Base-by-base conservation (phyloP, 2,888 invertebrate species). In the Isoperla grammatica region DNA sequence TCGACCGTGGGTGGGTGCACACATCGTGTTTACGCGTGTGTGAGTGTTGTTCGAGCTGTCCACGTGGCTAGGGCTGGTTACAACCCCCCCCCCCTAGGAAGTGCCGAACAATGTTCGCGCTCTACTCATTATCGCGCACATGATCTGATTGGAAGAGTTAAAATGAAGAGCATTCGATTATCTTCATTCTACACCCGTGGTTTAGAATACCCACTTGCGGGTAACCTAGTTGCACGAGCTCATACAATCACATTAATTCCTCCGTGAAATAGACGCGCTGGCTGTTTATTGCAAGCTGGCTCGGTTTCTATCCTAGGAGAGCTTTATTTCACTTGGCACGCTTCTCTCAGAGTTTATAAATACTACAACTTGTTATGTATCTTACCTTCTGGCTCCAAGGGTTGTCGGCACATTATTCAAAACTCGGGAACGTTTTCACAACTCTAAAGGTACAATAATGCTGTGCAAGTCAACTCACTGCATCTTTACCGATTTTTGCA, bases 311-410 rank as follows among this genome's bases (percentile, higher is more conserved):
- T 29, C 37, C 39, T 53, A 17, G 1, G 39, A 53, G 12, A n/a
- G 53, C 49, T 29, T 50, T 53, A 53, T 53, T 53, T 53, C 20
- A 53, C 53, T 12, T 11, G 4, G 12, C 15, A 39, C 39, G 17
- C 35, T 17, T 53, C 37, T 53, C 53, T 37, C 12, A 37, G 39
- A 53, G 53, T 53, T 3, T 37, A 53, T 53, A 53, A 53, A 53
- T 53, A 53, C 53, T 15, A 12, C 20, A 39, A 39, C 15, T 39
- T 39, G 37, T 37, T 17, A 39, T 37, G 39, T 37, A 37, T 53
- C 35, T 15, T 15, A 46, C 53, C 37, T 39, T 22, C 9, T 53
- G 39, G 53, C 53, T 53, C 39, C 53, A 29, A 29, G 29, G 20
- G 15, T 11, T 17, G 37, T 46, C 29, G 22, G 6, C 20, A 37